These are phyloP conservation scores for Carterocephalus palaemon DNA, from an alignment of 2,888 invertebrate genomes.

Conservation along the genomic window DNA sequence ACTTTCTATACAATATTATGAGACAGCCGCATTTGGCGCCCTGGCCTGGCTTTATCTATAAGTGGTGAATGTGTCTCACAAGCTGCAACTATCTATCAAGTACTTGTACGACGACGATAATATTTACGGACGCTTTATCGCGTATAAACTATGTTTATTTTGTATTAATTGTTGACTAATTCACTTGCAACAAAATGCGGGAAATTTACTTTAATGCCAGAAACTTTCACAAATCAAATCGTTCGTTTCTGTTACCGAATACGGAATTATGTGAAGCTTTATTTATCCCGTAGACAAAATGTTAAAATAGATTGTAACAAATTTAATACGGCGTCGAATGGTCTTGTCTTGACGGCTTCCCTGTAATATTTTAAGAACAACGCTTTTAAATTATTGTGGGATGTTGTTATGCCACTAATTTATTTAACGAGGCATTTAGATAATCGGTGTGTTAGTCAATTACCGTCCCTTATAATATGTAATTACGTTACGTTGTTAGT, in stretches of 20 bases:
- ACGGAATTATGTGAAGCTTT: constrained; percentile 35
- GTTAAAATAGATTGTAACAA: constrained; percentile 45
- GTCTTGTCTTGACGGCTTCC: constrained; percentile 29
- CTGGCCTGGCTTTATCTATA: constrained; percentile 45
- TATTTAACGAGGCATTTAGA: constrained; percentile 21
- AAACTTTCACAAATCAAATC: not conserved
- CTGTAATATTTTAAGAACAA: constrained; percentile 27
- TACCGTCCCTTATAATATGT: not conserved
- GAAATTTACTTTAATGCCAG: constrained; percentile 6
- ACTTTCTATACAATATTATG: constrained; percentile 53
- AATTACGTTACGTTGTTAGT: not conserved
- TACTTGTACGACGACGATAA: constrained; percentile 18
- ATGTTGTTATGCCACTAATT: constrained; percentile 23
- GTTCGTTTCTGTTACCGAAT: constrained; percentile 19
- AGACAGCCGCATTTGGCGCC: constrained; percentile 55
- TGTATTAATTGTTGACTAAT: constrained; percentile 18
- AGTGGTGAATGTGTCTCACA: constrained; percentile 45
- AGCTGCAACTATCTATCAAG: constrained; percentile 26
- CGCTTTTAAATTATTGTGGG: constrained; percentile 16
- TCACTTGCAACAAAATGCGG: constrained; percentile 3
- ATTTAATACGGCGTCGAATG: constrained; percentile 38
- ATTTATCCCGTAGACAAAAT: constrained; percentile 35
- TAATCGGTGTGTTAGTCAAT: not conserved
- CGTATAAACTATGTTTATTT: constrained; percentile 22
- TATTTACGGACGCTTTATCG: constrained; percentile 21